phyloP scores from a whole-genome alignment of 2,888 invertebrate genomes.

The Oligia fasciuncula region DNA sequence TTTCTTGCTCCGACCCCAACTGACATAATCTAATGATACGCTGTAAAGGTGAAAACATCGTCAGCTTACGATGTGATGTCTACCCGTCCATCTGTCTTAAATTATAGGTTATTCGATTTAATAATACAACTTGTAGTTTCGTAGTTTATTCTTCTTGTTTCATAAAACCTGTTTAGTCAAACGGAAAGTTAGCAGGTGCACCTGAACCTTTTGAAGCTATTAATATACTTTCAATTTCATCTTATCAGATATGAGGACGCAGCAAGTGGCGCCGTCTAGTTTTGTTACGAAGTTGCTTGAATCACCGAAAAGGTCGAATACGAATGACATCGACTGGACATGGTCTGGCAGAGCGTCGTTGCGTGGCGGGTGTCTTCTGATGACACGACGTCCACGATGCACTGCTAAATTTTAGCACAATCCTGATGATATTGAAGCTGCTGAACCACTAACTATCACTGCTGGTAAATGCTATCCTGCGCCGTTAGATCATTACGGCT shows the following conservation, averaged over 20 bases:
- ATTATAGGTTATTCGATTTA: constrained; percentile 48
- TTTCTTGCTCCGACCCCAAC: constrained; percentile 54
- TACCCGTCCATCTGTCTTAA: constrained; percentile 32
- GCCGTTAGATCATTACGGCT: not conserved
- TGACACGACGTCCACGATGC: not conserved
- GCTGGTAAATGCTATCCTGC: not conserved
- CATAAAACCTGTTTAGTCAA: constrained; percentile 9
- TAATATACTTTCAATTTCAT: constrained; percentile 15
- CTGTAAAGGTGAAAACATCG: constrained; percentile 54
- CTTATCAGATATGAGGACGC: not conserved
- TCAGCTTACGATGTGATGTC: constrained; percentile 41
- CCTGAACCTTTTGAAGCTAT: not conserved
- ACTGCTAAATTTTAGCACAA: not conserved
- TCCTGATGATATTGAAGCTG: not conserved
- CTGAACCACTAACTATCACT: not conserved
- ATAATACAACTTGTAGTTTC: constrained; percentile 13
- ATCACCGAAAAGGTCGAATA: not conserved
- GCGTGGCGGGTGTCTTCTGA: not conserved
- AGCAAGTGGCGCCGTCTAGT: not conserved
- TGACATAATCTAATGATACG: constrained; percentile 62
- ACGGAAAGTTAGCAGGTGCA: constrained; percentile 4
- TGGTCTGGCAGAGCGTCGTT: not conserved
- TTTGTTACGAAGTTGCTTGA: not conserved
- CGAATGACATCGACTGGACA: not conserved
- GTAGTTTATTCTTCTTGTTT: not conserved